A percentile compares a stretch with the other conserved stretches of the same genome.
phyloP scores from a whole-genome alignment of 92 coral and sea anemone genomes.

The Heliopora coerulea region DNA sequence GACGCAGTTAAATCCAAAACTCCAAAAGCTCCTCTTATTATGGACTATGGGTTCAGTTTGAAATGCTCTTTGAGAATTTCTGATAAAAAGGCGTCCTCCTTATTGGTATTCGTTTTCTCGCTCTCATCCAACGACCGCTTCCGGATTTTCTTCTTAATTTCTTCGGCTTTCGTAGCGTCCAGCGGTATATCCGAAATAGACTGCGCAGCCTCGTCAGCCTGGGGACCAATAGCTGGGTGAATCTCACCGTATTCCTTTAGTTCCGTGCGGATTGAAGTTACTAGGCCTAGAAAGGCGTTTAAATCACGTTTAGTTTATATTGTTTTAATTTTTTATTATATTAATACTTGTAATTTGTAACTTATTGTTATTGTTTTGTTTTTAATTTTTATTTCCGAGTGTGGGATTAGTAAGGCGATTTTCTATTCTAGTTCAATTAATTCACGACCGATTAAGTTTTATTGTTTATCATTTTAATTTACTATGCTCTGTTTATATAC shows the following conservation, averaged over 20 bases:
- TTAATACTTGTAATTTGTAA: neutral
- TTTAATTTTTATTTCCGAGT: too few species aligned
- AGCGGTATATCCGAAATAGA: conserved; percentile 84
- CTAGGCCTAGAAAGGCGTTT: conserved; percentile 52
- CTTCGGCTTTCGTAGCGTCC: conserved; percentile 66
- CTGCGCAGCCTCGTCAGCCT: conserved; percentile 87
- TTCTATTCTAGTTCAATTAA: too few species aligned
- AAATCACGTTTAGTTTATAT: too few species aligned
- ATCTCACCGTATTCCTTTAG: conserved; percentile 73
- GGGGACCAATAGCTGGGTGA: conserved; percentile 87
- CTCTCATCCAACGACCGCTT: conserved; percentile 78
- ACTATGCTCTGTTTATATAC: too few species aligned
- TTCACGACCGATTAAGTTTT: too few species aligned
- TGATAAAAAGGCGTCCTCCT: conserved; percentile 73
- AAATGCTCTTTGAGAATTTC: conserved; percentile 90
- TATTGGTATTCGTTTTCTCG: conserved; percentile 66
- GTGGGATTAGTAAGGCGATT: too few species aligned
- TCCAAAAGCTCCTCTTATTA: too few species aligned
- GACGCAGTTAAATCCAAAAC: too few species aligned
- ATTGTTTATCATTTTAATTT: too few species aligned
- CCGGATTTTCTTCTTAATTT: conserved; percentile 68
- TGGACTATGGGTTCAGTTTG: conserved; percentile 56
- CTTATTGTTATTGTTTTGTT: neutral
- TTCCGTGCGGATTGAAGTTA: conserved; percentile 69
- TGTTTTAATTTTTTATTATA: neutral